A percentile compares a stretch with the other conserved stretches of the same genome.
Conservation (phyloP, 2,797 vertebrate genomes). For the Melopsittacus undulatus region DNA sequence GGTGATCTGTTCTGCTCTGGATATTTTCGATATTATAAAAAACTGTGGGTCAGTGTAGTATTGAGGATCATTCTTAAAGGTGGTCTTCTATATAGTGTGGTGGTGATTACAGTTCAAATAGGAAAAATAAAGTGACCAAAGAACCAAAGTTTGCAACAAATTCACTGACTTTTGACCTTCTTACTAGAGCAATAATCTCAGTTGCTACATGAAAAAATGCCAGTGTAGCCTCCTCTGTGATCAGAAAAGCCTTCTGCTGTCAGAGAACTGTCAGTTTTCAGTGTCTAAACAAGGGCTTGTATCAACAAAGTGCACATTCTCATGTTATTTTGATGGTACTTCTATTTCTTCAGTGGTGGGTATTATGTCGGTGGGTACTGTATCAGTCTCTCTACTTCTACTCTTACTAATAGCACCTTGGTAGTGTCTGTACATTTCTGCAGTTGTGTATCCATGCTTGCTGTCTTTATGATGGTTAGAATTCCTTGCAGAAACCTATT, state of each 20-base stretch:
- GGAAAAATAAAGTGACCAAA: neutral
- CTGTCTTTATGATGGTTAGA: neutral
- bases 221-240: neutral
- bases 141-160: neutral
- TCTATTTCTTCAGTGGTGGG: neutral
- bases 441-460: neutral
- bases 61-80: neutral
- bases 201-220: neutral
- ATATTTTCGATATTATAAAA: neutral
- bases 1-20: neutral
- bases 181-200: neutral
- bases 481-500: constrained; percentile 30
- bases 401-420: neutral
- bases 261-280: constrained; percentile 2
- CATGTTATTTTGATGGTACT: neutral
- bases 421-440: neutral
- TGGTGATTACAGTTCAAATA: neutral
- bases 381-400: neutral
- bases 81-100: neutral
- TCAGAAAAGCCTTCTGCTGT: neutral
- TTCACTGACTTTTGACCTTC: constrained; percentile 12
- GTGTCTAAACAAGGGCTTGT: neutral
- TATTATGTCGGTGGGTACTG: neutral
- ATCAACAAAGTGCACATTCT: constrained; percentile 7
- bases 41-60: neutral